Evolutionary conservation across 2,113 vertebrate species (phyloP).

Genomic region (Eleginops maclovinus): DNA sequence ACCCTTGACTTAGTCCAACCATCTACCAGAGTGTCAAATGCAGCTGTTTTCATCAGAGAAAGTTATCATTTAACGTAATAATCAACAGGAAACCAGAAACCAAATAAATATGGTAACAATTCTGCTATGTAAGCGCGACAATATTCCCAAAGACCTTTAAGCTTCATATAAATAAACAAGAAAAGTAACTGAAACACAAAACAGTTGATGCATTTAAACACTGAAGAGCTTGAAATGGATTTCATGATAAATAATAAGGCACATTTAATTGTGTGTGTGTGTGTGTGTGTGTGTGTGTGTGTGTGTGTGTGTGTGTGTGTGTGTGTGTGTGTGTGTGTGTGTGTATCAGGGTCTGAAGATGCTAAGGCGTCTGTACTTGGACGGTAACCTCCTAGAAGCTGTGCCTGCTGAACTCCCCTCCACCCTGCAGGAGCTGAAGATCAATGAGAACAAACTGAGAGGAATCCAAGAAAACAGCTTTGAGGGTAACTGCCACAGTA

Average conservation of each 20-base stretch:
- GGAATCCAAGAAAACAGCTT: conserved; percentile 85
- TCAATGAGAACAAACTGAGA: conserved; percentile 92
- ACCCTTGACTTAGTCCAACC: neutral
- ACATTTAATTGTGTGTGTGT: too few species aligned
- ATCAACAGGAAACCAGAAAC: neutral
- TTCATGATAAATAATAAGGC: neutral
- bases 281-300: too few species aligned
- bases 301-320: too few species aligned
- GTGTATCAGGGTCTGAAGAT: conserved; percentile 87
- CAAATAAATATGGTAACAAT: neutral
- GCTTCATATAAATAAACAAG: neutral
- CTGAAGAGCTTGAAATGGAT: neutral
- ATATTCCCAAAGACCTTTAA: neutral
- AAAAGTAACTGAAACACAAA: neutral
- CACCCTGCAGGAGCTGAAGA: conserved; percentile 93
- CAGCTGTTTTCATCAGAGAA: too few species aligned
- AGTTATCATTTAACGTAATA: neutral
- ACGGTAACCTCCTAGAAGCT: conserved; percentile 88
- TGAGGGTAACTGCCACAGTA: conserved; percentile 78
- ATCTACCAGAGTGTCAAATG: neutral
- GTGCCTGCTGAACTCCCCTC: conserved; percentile 88
- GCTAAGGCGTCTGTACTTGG: conserved; percentile 91
- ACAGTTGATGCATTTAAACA: neutral
- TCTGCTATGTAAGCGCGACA: neutral
- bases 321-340: conserved; percentile 29